Conservation (phyloP, 2,797 vertebrate species). For the Passerculus sandwichensis region DNA sequence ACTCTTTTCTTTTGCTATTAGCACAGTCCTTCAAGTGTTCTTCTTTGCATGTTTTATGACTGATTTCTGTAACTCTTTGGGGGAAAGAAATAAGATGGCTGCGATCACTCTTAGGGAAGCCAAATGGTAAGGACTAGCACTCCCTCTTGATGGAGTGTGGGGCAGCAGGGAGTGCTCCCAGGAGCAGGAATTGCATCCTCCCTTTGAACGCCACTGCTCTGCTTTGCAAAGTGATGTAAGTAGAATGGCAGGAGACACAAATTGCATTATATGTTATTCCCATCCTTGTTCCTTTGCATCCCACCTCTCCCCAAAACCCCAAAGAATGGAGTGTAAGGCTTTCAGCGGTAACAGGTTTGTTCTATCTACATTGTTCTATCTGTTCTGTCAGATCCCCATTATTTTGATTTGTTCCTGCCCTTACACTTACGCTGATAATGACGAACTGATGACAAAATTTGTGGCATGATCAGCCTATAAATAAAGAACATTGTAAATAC, state of each 20-base stretch:
- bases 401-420: background rate
- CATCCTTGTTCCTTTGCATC: background rate
- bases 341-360: background rate
- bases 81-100: slow-evolving; percentile 8
- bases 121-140: background rate
- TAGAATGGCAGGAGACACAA: background rate
- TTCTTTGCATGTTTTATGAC: background rate
- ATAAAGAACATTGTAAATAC: background rate
- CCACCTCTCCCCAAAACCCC: background rate
- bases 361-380: no score
- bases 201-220: background rate
- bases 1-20: slow-evolving; percentile 14
- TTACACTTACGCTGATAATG: background rate
- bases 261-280: fast-evolving
- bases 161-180: background rate
- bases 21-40: background rate
- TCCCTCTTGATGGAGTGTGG: background rate
- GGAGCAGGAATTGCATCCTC: background rate
- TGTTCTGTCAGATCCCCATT: background rate
- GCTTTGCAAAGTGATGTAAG: background rate
- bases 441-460: background rate
- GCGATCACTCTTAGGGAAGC: background rate
- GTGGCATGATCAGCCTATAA: background rate
- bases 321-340: background rate
- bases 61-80: background rate